Base-by-base conservation (phyloP, 2,888 invertebrate species). In the Trissonchulus latispiculum region DNA sequence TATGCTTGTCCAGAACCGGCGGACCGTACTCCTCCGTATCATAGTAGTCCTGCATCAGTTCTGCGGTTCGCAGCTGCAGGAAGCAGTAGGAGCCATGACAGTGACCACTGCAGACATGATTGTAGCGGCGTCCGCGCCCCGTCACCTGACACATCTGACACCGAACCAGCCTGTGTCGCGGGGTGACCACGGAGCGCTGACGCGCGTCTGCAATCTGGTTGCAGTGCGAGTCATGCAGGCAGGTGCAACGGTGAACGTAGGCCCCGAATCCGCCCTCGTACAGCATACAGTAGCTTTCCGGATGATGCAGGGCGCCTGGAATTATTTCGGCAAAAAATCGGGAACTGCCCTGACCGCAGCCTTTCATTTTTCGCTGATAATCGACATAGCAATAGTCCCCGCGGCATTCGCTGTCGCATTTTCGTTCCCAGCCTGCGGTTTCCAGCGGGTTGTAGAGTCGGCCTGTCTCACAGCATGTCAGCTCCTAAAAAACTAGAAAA, bases 21-120 rank as follows among this genome's bases (percentile, higher is more conserved):
- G 36, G n/a, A 35, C 69, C 69, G n/a, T 32, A 68, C n/a, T 36
- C n/a, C 33, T 68, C 69, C n/a, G n/a, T 32, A n/a, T 23, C 69
- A 36, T 35, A 68, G 36, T 68, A 68, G n/a, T 68, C 69, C 36
- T 68, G 69, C 2, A 36, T 68, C 32, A 68, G 69, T 68, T 68
- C 69, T n/a, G 69, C 69, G 8, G 35, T 68, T 3, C 35, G 31
- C 35, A 31, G 36, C 36, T n/a, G 31, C 3, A 68, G 33, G 36
- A 32, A 68, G 36, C 69, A 68, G n/a, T 8, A 68, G 36, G 33
- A 28, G 69, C 69, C 69, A 36, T 23, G 28, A 36, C 69, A 68
- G 15, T 32, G 8, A 8, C n/a, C 31, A 15, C 36, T 32, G 69
- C 69, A 68, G 48, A 48, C 23, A 23, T 48, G 23, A 23, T 48